Percentiles rank a stretch among this genome's conserved stretches.
Evolutionary conservation across 2,797 vertebrate species (phyloP).

Genomic region (Naso thynnoides): DNA sequence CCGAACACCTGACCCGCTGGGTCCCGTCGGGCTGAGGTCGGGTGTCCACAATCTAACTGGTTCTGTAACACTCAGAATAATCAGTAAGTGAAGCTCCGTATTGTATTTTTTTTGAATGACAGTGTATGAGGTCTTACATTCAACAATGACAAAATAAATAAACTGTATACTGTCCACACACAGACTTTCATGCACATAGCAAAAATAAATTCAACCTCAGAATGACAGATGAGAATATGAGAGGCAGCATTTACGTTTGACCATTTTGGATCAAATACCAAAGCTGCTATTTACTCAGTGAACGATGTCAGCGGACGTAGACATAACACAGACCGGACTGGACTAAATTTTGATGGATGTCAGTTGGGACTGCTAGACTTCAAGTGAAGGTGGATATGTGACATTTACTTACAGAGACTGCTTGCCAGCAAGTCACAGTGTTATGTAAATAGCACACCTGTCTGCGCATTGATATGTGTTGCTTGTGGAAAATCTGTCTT

Average conservation of each 20-base stretch:
- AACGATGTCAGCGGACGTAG: constrained; percentile 67
- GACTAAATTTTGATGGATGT: constrained; percentile 80
- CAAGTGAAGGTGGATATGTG: constrained; percentile 76
- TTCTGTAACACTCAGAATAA: not conserved
- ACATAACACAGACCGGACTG: constrained; percentile 63
- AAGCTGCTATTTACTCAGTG: constrained; percentile 71
- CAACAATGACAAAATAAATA: constrained; percentile 15
- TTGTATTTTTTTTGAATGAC: constrained; percentile 11
- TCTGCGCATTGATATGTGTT: constrained; percentile 65
- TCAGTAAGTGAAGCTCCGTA: not conserved
- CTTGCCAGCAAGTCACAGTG: constrained; percentile 66
- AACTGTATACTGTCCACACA: not conserved
- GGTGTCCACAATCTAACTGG: too few relatives aligned
- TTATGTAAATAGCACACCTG: constrained; percentile 87
- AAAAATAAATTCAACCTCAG: constrained; percentile 17
- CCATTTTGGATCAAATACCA: constrained; percentile 67
- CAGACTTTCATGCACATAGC: not conserved
- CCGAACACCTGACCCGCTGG: too few relatives aligned
- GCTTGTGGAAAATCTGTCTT: constrained; percentile 74
- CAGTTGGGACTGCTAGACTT: constrained; percentile 73
- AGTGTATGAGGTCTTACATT: not conserved
- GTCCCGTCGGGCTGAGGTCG: too few relatives aligned
- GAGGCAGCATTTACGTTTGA: constrained; percentile 73
- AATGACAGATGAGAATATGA: constrained; percentile 63
- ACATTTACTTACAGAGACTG: constrained; percentile 84